These are phyloP conservation scores for Mustela erminea DNA, from an alignment of 2,797 vertebrate genomes.

Conservation along the genomic window DNA sequence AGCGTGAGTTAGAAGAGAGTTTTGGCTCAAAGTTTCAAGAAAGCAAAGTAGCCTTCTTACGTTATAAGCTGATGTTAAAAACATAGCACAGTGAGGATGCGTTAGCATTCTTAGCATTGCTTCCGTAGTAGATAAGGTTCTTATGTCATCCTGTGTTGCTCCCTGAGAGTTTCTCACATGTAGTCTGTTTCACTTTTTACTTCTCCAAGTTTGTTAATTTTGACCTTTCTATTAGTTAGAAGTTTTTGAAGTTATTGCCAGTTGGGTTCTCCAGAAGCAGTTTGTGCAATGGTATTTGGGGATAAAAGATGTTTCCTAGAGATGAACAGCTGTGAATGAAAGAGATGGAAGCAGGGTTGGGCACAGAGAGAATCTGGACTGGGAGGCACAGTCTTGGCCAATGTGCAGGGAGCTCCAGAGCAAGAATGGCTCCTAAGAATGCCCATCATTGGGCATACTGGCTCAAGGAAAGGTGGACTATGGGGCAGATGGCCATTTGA, in stretches of 20 bases:
- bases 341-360: neutral
- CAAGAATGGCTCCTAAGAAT: neutral
- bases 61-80: neutral
- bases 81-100: neutral
- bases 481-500: neutral
- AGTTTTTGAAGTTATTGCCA: neutral
- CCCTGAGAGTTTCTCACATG: neutral
- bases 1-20: slow-evolving; percentile 28
- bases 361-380: neutral
- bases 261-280: neutral
- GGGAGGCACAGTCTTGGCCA: neutral
- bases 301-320: neutral
- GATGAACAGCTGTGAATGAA: neutral
- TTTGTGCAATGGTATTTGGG: neutral
- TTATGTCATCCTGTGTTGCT: neutral
- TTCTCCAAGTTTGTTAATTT: neutral
- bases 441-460: neutral
- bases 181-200: neutral
- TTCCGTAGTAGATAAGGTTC: neutral
- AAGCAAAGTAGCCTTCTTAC: neutral
- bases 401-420: neutral
- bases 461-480: neutral
- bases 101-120: neutral
- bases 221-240: neutral
- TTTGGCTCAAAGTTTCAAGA: slow-evolving; percentile 35